Evolutionary conservation across 92 coral and sea anemone genomes (phyloP), one percentile per base, ranked within the genome.

Genomic region (Palythoa caribaeorum): DNA sequence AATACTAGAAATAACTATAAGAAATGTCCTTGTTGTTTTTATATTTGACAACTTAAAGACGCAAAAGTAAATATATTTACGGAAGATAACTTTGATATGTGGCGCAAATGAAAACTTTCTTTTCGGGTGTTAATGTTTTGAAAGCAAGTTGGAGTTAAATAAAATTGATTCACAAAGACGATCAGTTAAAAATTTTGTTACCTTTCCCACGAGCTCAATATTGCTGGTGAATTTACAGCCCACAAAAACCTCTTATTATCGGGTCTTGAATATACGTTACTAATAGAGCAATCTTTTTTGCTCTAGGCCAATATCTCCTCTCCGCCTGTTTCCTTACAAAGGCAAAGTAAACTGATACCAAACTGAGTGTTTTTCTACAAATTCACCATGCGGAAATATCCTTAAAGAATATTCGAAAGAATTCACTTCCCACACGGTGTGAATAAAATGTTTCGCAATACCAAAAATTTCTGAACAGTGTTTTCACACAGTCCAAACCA

Each of bases 401-500:
- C 19, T 77, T 28, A 3, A 6, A 52, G 19, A 54, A 28, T 12
- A 17, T 28, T 51, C 68, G 37, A 44, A 81, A 66, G 76, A 81
- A 40, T 81, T 3, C 7, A 44, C 17, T 19, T 15, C 11, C 60
- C 73, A 39, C 44, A 28, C 28, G 28, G 28, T 28, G 76, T 69
- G 6, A 8, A 11, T 12, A 47, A 52, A 66, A 19, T 69, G 74
- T 65, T 81, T 66, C 51, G 60, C 66, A 68, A 65, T 28, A 63
- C 20, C 59, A 66, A 19, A 37, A 66, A 12, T 44, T 14, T 12
- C 76, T 14, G 55, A 28, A 74, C 76, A 69, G 54, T n/a, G 54
- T 81, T 81, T 65, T 81, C 86, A 47, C 75, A 81, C 76, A 35
- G 76, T 81, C 62, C 44, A 66, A 66, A 66, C 76, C 86, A 66